Conservation (phyloP, 2,113 vertebrate species). For the Dicaeum eximium region DNA sequence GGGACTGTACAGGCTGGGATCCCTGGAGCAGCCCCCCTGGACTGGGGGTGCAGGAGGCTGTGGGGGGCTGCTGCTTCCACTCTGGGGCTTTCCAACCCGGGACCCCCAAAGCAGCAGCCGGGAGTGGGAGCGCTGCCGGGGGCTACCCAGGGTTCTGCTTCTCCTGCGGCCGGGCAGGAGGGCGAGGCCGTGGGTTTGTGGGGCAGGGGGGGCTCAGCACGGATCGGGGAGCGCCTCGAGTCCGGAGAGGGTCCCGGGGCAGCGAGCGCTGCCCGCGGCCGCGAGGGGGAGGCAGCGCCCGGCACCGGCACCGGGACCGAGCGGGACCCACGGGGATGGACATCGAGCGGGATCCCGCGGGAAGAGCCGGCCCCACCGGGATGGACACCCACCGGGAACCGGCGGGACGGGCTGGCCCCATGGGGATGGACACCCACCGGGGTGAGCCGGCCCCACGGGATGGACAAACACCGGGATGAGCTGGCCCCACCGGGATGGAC, state of each 20-base stretch:
- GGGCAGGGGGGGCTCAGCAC: background rate
- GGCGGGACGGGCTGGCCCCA: background rate
- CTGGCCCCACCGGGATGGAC: background rate
- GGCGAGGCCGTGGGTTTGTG: background rate
- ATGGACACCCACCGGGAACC: background rate
- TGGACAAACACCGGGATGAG: background rate
- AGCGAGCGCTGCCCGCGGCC: background rate
- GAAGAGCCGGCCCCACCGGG: background rate
- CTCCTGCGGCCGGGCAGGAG: background rate
- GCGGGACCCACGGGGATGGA: background rate
- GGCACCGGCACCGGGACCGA: background rate
- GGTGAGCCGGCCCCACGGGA: background rate
- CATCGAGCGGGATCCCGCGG: background rate
- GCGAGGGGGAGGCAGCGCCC: constrained; percentile 13
- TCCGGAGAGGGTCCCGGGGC: background rate
- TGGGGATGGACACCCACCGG: background rate
- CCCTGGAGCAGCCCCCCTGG: background rate
- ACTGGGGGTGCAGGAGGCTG: accelerated
- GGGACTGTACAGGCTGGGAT: background rate
- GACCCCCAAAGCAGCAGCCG: too few species aligned
- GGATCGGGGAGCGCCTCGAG: background rate
- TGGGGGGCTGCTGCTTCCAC: background rate
- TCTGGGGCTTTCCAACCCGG: accelerated
- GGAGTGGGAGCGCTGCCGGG: background rate
- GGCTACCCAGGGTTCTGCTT: background rate